phyloP scores from a whole-genome alignment of 1,140 invertebrate genomes.

The Eciton burchellii region DNA sequence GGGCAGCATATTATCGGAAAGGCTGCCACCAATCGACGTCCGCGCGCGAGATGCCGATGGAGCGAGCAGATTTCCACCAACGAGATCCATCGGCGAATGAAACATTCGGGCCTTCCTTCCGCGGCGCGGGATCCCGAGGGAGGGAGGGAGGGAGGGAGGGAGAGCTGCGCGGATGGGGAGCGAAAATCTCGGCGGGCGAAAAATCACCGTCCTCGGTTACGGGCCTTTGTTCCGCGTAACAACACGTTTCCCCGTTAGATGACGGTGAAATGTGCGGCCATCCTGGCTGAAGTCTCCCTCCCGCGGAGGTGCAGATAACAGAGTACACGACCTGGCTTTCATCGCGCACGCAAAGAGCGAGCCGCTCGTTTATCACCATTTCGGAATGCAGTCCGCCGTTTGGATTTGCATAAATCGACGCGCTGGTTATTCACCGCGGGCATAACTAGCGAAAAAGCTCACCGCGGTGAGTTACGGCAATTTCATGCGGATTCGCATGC shows the following conservation, averaged over 20 bases:
- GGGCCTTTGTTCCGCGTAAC: constrained; percentile 23
- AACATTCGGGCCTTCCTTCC: no score
- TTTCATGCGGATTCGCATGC: background rate
- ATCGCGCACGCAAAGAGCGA: constrained; percentile 30
- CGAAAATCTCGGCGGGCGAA: background rate
- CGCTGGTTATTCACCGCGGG: constrained; percentile 12
- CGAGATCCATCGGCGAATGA: no score
- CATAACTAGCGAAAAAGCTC: constrained; percentile 32
- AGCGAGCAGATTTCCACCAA: no score
- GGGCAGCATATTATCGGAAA: constrained; percentile 18
- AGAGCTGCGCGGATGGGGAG: no score
- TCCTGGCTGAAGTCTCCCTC: constrained; percentile 12
- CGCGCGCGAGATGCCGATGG: background rate
- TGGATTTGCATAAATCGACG: constrained; percentile 53
- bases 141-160: no score
- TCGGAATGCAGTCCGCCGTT: constrained; percentile 27
- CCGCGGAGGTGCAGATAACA: constrained; percentile 36
- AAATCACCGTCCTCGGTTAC: constrained; percentile 1
- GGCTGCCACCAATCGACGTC: constrained; percentile 41
- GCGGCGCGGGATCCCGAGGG: no score
- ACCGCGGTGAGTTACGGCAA: background rate
- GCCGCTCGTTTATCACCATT: constrained; percentile 50
- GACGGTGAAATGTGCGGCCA: constrained; percentile 22
- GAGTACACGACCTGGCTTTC: constrained; percentile 32
- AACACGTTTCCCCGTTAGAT: constrained; percentile 10